These are phyloP conservation scores for Bombus pascuorum DNA, from an alignment of 1,140 invertebrate genomes.

Conservation along the genomic window DNA sequence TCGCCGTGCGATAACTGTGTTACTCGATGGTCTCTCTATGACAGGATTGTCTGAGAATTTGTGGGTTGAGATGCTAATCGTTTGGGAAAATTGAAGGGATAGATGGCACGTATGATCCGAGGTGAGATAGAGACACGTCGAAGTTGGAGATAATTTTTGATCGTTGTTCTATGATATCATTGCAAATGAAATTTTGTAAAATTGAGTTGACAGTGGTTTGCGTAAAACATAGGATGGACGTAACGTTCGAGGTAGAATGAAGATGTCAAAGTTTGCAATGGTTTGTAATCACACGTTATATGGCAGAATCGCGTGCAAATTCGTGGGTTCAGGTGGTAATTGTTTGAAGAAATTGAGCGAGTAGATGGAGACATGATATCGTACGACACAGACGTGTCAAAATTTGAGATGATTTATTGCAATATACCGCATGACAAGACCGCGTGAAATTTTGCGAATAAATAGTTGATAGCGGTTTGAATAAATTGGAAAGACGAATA, in stretches of 20 bases:
- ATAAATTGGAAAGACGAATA: too few species aligned
- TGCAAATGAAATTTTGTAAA: too few species aligned
- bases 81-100: neutral
- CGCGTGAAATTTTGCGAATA: neutral
- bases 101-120: neutral
- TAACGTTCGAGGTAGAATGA: too few species aligned
- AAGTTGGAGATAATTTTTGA: too few species aligned
- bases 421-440: neutral
- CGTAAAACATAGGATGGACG: too few species aligned
- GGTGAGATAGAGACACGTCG: too few species aligned
- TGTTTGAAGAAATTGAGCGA: neutral
- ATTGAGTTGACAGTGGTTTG: too few species aligned
- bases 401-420: neutral
- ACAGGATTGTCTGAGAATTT: too few species aligned
- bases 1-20: conserved; percentile 8
- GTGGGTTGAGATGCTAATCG: neutral
- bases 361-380: neutral
- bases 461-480: neutral
- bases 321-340: neutral
- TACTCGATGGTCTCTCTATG: neutral
- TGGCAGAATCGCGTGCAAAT: neutral
- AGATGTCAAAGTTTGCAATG: too few species aligned
- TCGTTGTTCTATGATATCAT: too few species aligned
- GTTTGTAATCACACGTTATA: neutral
- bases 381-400: neutral